Evolutionary conservation across 2,113 vertebrate genomes (phyloP).

Genomic region (Paralichthys olivaceus): DNA sequence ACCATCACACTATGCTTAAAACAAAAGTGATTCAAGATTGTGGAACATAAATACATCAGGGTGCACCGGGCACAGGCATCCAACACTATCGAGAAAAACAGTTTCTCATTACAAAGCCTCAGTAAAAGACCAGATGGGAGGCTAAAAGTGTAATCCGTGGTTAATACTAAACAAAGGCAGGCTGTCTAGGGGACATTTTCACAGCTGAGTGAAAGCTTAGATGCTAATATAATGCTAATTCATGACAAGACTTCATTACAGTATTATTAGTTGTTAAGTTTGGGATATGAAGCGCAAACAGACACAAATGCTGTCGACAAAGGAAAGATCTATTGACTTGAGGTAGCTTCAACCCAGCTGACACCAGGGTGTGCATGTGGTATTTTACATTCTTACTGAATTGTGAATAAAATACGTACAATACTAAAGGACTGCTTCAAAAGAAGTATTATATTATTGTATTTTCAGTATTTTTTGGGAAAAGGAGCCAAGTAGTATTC

Average conservation of each 20-base stretch:
- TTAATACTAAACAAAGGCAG: constrained; percentile 68
- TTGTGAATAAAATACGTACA: not conserved
- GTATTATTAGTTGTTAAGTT: constrained; percentile 48
- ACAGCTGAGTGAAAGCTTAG: constrained; percentile 51
- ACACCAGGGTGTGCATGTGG: not conserved
- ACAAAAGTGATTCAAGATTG: constrained; percentile 41
- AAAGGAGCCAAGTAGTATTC: not conserved
- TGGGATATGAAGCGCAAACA: constrained; percentile 38
- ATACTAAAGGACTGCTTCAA: not conserved
- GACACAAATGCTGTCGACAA: not conserved
- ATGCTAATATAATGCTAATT: constrained; percentile 67
- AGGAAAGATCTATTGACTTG: not conserved
- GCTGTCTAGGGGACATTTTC: constrained; percentile 54
- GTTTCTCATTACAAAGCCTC: constrained; percentile 66
- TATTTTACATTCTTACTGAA: not conserved
- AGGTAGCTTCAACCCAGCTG: not conserved
- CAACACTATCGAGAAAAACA: constrained; percentile 7
- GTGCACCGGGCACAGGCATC: constrained; percentile 22
- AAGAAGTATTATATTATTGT: not conserved
- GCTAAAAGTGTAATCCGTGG: constrained; percentile 66
- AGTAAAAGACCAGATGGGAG: constrained; percentile 62
- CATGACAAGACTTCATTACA: constrained; percentile 53
- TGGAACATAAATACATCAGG: constrained; percentile 36
- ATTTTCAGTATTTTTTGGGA: not conserved
- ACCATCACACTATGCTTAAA: constrained; percentile 8